Base-by-base conservation (phyloP, 30 jellyfish, hydroid and myxozoan species). In the Hydractinia symbiolongicarpus region DNA sequence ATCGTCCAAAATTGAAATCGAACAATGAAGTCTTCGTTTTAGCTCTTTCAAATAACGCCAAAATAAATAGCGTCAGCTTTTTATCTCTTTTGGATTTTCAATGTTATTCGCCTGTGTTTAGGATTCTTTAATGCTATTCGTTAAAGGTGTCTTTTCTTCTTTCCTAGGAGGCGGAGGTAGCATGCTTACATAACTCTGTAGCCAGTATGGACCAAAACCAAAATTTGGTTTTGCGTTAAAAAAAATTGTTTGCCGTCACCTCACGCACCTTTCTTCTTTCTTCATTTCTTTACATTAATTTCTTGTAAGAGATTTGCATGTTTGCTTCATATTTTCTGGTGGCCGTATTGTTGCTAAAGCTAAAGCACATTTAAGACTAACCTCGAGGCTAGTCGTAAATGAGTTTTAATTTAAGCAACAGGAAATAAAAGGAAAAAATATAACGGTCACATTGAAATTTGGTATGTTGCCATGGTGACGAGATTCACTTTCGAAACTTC, bases 301-400 rank as follows among this genome's bases (percentile, higher is more conserved):
- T 58, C 69, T 58, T 16, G 15, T 58, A 16, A 58, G 17, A 13
- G 15, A 11, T 13, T 11, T 11, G 15, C 19, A 11, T 58, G 19
- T 58, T 58, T 58, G 17, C 69, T 58, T 16, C 19, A 58, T 16
- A 58, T 58, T 58, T 58, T 58, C 69, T 58, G 69, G 69, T 58
- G 69, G 69, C 69, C 69, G 69, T 58, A 58, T 58, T 58, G 69
- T 58, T 58, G 69, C 69, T 58, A 58, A 11, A 58, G 15, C 69
- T 13, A 58, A 58, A 58, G 19, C 15, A 3, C 69, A 58, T 58
- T 58, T 58, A 11, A 58, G 69, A 58, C 69, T 58, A 58, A 58
- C 69, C 15, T 58, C 69, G 19, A 58, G 3, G 0, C 19, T 58
- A 58, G 69, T 58, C 69, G 15, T 58, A 58, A 58, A 58, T 3